phyloP scores from a whole-genome alignment of 2,113 vertebrate species.

The Hippocampus barbouri region DNA sequence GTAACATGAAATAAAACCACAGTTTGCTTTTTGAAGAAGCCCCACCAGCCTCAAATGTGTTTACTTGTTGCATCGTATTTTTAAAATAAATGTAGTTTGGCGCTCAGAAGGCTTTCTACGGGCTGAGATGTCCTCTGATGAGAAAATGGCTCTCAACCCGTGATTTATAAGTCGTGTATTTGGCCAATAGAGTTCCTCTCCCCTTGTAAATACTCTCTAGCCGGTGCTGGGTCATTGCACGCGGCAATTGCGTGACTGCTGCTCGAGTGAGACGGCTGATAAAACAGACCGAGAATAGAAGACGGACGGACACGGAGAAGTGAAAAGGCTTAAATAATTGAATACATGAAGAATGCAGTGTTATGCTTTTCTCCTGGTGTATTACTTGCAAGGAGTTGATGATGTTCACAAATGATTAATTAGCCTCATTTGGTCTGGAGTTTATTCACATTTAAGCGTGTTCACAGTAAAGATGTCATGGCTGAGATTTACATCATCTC shows the following conservation, averaged over 20 bases:
- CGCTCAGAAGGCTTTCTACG: background rate
- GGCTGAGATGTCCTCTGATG: background rate
- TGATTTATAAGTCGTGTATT: background rate
- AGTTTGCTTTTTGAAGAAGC: too few species aligned
- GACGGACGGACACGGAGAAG: conserved; percentile 16
- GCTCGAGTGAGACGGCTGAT: conserved; percentile 7
- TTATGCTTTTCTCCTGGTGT: conserved; percentile 2
- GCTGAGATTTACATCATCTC: conserved; percentile 2
- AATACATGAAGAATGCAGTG: conserved; percentile 14
- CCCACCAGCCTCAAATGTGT: background rate
- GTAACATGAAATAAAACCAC: background rate
- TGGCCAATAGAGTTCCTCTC: background rate
- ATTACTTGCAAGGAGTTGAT: conserved; percentile 1
- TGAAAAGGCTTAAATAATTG: conserved; percentile 41
- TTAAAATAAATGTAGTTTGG: background rate
- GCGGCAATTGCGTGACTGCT: conserved; percentile 30
- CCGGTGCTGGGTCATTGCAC: conserved; percentile 26
- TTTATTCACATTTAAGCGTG: background rate
- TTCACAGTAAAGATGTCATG: background rate
- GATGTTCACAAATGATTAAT: background rate
- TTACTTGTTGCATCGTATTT: background rate
- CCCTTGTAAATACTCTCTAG: conserved; percentile 24
- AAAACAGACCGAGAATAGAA: conserved; percentile 27
- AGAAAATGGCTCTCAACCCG: background rate
- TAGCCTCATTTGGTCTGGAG: background rate